Percentiles rank a stretch among this genome's conserved stretches.
phyloP scores from a whole-genome alignment of 2,888 invertebrate genomes.

The Pyrgus malvae region DNA sequence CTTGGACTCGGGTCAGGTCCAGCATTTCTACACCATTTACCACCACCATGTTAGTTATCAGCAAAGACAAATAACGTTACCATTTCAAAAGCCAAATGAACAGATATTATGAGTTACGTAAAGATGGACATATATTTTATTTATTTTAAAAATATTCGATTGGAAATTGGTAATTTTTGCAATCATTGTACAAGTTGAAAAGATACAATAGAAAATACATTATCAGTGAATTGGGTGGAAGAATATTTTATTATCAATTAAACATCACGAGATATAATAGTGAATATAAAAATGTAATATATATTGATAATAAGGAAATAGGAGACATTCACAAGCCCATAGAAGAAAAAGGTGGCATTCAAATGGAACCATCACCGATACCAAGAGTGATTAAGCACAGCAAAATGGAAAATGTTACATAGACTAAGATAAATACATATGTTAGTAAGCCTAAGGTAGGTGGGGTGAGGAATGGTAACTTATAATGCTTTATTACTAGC shows the following conservation, averaged over 20 bases:
- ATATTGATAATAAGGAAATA: constrained; percentile 3
- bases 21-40: constrained; percentile 68
- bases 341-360: constrained; percentile 61
- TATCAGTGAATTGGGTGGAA: neutral
- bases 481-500: constrained; percentile 35
- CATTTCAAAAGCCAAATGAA: no score
- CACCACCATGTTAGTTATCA: constrained; percentile 39
- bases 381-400: constrained; percentile 81
- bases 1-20: constrained; percentile 81
- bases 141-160: no score
- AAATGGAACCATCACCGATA: constrained; percentile 75
- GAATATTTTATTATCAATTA: neutral
- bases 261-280: neutral
- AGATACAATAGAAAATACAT: neutral
- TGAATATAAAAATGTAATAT: neutral
- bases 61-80: constrained; percentile 13
- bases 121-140: no score
- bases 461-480: constrained; percentile 36
- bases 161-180: no score
- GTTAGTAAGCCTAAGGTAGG: constrained; percentile 36
- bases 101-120: no score
- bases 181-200: neutral
- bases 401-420: constrained; percentile 67
- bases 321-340: constrained; percentile 44
- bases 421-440: constrained; percentile 43